Evolutionary conservation across 2,113 vertebrate species (phyloP).

Genomic region (Colinus virginianus): DNA sequence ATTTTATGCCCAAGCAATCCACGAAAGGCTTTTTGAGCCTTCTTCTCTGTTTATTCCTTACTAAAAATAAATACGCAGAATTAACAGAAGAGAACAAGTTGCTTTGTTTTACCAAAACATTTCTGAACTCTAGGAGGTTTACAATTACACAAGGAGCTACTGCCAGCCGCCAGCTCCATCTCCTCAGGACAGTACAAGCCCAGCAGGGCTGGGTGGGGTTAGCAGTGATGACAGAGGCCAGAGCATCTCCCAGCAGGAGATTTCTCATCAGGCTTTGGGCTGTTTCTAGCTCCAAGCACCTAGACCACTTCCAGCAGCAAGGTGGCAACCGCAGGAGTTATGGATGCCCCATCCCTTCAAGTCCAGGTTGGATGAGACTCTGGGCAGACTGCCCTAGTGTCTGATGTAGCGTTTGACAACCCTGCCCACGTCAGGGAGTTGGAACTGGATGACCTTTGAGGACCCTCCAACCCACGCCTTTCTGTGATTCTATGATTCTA

Average conservation of each 20-base stretch:
- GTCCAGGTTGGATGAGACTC: too few relatives aligned
- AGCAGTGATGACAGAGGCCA: not conserved
- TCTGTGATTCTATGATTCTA: too few relatives aligned
- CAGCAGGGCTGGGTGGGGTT: not conserved
- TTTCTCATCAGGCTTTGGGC: not conserved
- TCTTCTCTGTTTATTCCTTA: not conserved
- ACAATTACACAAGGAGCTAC: not conserved
- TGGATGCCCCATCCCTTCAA: too few relatives aligned
- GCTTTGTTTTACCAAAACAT: not conserved
- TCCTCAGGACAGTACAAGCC: not conserved
- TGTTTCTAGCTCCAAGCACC: not conserved
- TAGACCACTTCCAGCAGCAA: not conserved
- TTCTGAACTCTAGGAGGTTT: not conserved
- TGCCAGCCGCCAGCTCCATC: not conserved
- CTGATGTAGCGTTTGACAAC: too few relatives aligned
- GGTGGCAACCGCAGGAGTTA: not conserved
- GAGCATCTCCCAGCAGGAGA: not conserved
- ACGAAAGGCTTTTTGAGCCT: not conserved
- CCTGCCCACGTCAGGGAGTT: too few relatives aligned
- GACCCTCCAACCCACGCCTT: too few relatives aligned
- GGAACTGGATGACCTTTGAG: too few relatives aligned
- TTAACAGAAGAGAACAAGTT: not conserved
- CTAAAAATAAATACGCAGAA: not conserved
- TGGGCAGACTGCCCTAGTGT: too few relatives aligned
- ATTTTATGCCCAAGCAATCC: not conserved